Conservation (phyloP, 2,888 invertebrate species). For the Iphiclides podalirius region DNA sequence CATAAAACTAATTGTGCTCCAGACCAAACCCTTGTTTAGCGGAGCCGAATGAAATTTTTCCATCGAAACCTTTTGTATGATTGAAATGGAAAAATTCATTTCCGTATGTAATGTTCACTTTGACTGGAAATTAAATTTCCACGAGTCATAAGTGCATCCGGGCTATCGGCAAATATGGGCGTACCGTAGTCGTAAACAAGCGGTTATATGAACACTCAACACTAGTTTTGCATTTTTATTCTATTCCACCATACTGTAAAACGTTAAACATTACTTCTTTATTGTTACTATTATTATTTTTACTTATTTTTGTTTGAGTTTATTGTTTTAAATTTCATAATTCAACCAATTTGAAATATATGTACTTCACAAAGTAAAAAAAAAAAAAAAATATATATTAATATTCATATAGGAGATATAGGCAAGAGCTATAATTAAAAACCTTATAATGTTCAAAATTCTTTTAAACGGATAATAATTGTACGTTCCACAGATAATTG, state of each 20-base stretch:
- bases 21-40: conserved; percentile 8
- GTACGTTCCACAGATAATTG: too few species aligned
- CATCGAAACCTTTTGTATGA: conserved; percentile 5
- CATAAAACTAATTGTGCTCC: conserved; percentile 11
- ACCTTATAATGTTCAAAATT: too few species aligned
- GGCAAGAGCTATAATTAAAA: too few species aligned
- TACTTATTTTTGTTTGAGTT: too few species aligned
- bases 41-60: conserved; percentile 5
- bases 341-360: too few species aligned
- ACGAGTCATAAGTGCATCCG: conserved; percentile 12
- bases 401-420: too few species aligned
- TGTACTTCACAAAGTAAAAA: too few species aligned
- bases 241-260: neutral
- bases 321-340: too few species aligned
- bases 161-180: conserved; percentile 7
- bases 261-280: too few species aligned
- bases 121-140: conserved; percentile 15
- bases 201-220: neutral
- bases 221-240: neutral
- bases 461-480: too few species aligned
- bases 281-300: too few species aligned
- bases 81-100: conserved; percentile 19
- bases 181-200: neutral
- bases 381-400: too few species aligned
- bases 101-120: conserved; percentile 14